Evolutionary conservation across 2,888 invertebrate genomes (phyloP).

Genomic region (Drosophila cognata): DNA sequence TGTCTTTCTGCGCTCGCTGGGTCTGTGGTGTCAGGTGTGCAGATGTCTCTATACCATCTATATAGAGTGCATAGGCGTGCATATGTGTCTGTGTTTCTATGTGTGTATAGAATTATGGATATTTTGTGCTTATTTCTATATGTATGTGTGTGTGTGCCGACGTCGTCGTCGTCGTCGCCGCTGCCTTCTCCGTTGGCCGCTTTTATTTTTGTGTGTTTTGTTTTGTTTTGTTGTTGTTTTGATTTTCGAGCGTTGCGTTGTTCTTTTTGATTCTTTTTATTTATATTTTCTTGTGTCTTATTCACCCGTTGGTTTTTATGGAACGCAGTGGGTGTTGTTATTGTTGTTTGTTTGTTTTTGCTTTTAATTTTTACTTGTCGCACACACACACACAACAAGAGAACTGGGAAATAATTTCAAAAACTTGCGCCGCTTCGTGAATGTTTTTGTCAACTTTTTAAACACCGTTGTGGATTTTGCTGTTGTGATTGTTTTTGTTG

Average conservation of each 20-base stretch:
- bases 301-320: conserved; percentile 39
- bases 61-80: conserved; percentile 35
- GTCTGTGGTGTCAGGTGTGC: conserved; percentile 41
- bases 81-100: not conserved
- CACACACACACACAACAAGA: conserved; percentile 25
- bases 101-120: conserved; percentile 37
- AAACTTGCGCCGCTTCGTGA: conserved; percentile 26
- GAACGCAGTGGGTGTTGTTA: conserved; percentile 34
- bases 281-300: conserved; percentile 5
- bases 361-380: conserved; percentile 25
- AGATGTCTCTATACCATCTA: conserved; percentile 24
- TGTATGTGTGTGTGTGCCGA: not conserved
- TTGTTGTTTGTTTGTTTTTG: conserved; percentile 12
- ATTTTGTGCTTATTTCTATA: conserved; percentile 34
- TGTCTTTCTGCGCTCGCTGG: not conserved
- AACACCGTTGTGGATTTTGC: conserved; percentile 12
- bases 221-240: conserved; percentile 20
- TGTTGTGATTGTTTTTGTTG: conserved; percentile 9
- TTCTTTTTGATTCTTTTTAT: conserved; percentile 13
- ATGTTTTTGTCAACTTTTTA: conserved; percentile 28
- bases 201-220: conserved; percentile 12
- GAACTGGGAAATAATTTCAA: conserved; percentile 19
- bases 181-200: conserved; percentile 33
- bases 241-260: conserved; percentile 26
- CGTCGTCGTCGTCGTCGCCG: not conserved